Base-by-base conservation (phyloP, 2,797 vertebrate genomes). In the Chanos chanos region DNA sequence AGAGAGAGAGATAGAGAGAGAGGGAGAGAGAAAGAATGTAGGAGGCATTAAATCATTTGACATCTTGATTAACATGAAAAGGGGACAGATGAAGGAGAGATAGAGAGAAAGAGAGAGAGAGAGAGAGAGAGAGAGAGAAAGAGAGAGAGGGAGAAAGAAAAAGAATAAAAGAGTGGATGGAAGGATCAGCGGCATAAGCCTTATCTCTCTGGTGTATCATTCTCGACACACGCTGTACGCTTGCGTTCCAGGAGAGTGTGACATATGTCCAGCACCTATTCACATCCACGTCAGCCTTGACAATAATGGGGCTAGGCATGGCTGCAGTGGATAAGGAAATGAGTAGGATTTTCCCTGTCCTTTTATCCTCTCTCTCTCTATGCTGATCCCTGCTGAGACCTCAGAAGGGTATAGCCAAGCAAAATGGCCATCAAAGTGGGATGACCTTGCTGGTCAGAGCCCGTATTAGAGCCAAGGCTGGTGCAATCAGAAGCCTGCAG, bases 401-500 rank as follows among this genome's bases (percentile, higher is more conserved):
- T 16, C 51, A 41, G 57, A 53, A 45, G 40, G 51, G 33, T 16
- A 15, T 41, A 57, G 59, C 27, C 47, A 62, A 57, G 34, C 52
- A 58, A 71, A 71, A 55, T 40, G 41, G 51, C 40, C 52, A 58
- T 71, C 59, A 62, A 62, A 66, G 54, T 54, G 25, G 15, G 9
- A 33, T 13, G 39, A 21, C 25, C 24, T 12, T 13, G 43, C 24
- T 50, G 57, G 40, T 62, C 61, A 50, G 28, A 40, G 34, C 39
- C 7, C 50, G 53, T n/a, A n/a, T n/a, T n/a, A n/a, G n/a, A 47
- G 12, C 41, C 10, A 7, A 40, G 49, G 25, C 41, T 34, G 55
- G 28, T 61, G 65, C 67, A 61, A 44, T 56, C 10, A 49, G 12
- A 68, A 28, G 21, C 39, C 21, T 34, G 30, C 53, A 45, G 37